Conservation (phyloP, 1,140 invertebrate species). For the Drosophila jambulina region DNA sequence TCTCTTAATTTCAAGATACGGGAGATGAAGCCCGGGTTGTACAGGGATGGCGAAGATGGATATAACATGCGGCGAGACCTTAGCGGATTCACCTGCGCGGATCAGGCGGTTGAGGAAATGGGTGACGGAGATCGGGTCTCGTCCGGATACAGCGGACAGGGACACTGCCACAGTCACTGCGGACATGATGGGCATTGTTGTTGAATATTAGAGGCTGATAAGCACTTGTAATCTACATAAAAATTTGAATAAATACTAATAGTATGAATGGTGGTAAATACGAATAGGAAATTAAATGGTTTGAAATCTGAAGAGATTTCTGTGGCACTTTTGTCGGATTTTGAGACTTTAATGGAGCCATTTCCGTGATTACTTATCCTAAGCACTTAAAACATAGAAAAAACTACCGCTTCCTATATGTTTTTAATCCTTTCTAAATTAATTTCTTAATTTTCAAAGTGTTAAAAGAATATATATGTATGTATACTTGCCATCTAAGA, state of each 20-base stretch:
- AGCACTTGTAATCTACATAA: background rate
- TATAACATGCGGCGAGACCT: conserved; percentile 99
- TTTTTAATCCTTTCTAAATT: background rate
- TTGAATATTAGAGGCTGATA: conserved; percentile 3
- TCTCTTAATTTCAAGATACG: conserved; percentile 98
- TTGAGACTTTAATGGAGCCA: no score
- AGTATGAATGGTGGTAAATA: no score
- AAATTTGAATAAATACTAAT: background rate
- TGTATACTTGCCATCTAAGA: background rate
- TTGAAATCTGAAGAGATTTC: background rate
- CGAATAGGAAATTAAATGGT: no score
- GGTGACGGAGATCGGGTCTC: conserved; percentile 19
- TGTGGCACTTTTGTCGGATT: background rate
- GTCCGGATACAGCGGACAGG: conserved; percentile 25
- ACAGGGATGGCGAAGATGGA: conserved; percentile 99
- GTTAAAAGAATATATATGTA: background rate
- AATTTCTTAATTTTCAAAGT: background rate
- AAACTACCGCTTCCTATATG: background rate
- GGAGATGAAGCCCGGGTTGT: conserved; percentile 99
- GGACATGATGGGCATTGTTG: conserved; percentile 68
- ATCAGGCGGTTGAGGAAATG: conserved; percentile 11
- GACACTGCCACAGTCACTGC: conserved; percentile 47
- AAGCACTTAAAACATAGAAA: no score
- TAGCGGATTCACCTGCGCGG: conserved; percentile 75
- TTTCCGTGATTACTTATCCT: no score